These are phyloP conservation scores for Phymanthus crucifer DNA, from an alignment of 92 coral and sea anemone genomes.

Conservation along the genomic window DNA sequence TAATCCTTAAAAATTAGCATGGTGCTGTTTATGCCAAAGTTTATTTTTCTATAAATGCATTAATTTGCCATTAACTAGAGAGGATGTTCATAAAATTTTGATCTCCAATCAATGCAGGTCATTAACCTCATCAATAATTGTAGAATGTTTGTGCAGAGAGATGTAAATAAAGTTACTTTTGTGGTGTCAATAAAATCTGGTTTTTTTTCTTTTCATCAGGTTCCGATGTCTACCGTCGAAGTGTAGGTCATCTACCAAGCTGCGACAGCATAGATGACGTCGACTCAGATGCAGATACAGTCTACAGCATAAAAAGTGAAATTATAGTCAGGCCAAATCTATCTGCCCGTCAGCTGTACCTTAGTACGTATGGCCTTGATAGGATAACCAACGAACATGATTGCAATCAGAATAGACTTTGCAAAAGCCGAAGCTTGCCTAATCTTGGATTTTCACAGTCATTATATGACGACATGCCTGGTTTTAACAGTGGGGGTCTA, in stretches of 20 bases:
- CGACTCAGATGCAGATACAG: slow-evolving; percentile 79
- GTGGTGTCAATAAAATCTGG: background rate
- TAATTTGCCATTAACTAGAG: no score
- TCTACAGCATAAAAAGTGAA: slow-evolving; percentile 75
- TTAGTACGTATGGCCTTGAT: slow-evolving; percentile 70
- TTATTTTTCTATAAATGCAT: no score
- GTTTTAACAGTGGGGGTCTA: slow-evolving; percentile 57
- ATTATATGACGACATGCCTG: slow-evolving; percentile 32
- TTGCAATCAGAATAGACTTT: slow-evolving; percentile 25
- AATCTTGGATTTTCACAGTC: slow-evolving; percentile 53
- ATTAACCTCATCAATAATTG: no score
- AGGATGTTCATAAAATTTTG: no score
- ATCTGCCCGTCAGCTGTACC: slow-evolving; percentile 72
- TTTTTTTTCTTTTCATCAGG: slow-evolving; percentile 26
- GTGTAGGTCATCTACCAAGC: slow-evolving; percentile 38
- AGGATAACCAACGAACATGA: slow-evolving; percentile 6
- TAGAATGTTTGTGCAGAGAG: no score
- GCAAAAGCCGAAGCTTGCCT: slow-evolving; percentile 86
- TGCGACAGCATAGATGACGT: slow-evolving; percentile 59
- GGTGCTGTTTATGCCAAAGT: no score
- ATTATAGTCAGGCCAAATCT: slow-evolving; percentile 60
- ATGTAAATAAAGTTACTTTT: background rate
- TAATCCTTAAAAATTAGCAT: no score
- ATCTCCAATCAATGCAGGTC: no score
- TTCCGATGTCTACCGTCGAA: slow-evolving; percentile 60